Conservation (phyloP, 2,888 invertebrate species). For the Hirtodrosophila histrioides region DNA sequence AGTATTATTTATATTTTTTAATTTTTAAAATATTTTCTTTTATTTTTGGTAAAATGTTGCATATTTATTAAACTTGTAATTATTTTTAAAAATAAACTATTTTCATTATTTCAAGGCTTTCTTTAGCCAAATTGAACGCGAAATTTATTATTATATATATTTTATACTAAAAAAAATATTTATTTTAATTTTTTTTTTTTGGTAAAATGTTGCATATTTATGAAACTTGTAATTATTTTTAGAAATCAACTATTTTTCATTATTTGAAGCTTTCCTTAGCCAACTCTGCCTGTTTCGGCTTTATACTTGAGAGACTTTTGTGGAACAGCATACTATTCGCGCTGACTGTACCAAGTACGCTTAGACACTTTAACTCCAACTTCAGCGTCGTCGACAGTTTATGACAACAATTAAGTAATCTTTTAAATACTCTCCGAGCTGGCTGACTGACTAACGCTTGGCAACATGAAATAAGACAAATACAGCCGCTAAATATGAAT, state of each 20-base stretch:
- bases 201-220: too few species aligned
- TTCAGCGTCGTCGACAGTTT: conserved; percentile 59
- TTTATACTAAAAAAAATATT: too few species aligned
- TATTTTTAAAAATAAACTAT: too few species aligned
- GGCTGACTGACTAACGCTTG: conserved; percentile 60
- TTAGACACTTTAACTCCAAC: conserved; percentile 50
- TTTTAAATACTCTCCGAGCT: conserved; percentile 67
- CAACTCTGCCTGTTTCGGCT: background rate
- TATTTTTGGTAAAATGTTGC: too few species aligned
- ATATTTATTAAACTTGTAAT: too few species aligned
- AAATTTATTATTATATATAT: too few species aligned
- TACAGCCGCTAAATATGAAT: conserved; percentile 51
- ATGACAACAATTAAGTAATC: conserved; percentile 78
- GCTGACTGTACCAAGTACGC: conserved; percentile 50
- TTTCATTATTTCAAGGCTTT: too few species aligned
- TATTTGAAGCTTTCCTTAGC: background rate
- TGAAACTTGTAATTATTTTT: too few species aligned
- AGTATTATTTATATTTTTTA: too few species aligned
- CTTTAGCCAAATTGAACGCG: too few species aligned
- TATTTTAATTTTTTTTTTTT: too few species aligned
- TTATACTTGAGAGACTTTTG: background rate
- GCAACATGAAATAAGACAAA: conserved; percentile 49
- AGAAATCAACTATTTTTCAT: background rate
- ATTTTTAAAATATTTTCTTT: too few species aligned
- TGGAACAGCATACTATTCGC: conserved; percentile 21